A percentile compares a stretch with the other conserved stretches of the same genome.
Conservation (phyloP, 2,797 vertebrate species). For the Peromyscus eremicus region DNA sequence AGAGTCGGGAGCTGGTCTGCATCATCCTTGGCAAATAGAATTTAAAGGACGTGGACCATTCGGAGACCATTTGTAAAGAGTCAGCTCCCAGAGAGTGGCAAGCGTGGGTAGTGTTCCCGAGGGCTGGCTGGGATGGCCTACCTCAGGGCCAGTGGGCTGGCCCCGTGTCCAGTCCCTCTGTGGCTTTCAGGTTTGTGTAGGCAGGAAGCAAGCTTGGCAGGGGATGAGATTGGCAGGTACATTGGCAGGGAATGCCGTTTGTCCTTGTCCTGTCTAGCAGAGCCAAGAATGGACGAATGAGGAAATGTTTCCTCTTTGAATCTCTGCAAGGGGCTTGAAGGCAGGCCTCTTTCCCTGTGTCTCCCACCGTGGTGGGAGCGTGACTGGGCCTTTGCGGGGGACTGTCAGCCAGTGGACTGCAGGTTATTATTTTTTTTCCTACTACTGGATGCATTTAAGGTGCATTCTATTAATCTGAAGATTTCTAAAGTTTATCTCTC, state of each 20-base stretch:
- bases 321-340: neutral
- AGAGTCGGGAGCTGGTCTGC: neutral
- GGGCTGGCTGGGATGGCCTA: neutral
- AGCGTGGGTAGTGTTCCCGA: neutral
- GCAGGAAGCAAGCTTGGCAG: neutral
- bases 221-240: neutral
- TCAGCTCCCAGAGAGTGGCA: neutral
- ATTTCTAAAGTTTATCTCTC: conserved; percentile 69
- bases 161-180: neutral
- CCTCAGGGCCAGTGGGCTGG: neutral
- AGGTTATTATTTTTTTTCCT: neutral
- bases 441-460: conserved; percentile 16
- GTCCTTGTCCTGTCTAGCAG: neutral
- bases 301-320: neutral
- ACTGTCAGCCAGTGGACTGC: neutral
- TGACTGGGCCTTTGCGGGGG: neutral
- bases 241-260: neutral
- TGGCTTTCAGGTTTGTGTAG: neutral
- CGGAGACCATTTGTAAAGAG: neutral
- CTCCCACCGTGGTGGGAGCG: rapidly evolving
- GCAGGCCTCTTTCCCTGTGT: neutral
- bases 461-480: conserved; percentile 54
- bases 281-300: neutral
- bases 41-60: neutral
- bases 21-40: neutral